phyloP scores from a whole-genome alignment of 2,113 vertebrate genomes.

The Aspiorhynchus laticeps region DNA sequence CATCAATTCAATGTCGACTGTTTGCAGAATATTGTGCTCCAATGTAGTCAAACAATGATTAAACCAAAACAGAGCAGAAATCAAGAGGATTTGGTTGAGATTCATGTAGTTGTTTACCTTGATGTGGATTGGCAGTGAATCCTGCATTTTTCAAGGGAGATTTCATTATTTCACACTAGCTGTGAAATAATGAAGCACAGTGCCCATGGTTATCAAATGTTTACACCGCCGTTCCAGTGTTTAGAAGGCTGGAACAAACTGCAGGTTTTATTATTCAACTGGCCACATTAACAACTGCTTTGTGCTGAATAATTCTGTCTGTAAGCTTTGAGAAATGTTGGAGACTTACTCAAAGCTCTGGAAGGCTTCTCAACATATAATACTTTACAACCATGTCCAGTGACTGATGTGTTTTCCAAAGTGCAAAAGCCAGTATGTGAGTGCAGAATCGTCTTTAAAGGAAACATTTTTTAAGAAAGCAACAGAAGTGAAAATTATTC shows the following conservation, averaged over 20 bases:
- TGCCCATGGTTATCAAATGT: neutral
- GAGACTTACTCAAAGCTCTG: neutral
- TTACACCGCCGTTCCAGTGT: neutral
- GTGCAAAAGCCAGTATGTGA: neutral
- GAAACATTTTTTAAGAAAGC: neutral
- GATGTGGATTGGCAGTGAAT: neutral
- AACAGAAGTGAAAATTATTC: neutral
- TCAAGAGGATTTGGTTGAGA: neutral
- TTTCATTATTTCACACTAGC: slow-evolving; percentile 5
- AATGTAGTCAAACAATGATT: neutral
- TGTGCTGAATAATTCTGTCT: slow-evolving; percentile 16
- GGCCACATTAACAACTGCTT: slow-evolving; percentile 1
- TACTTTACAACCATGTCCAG: neutral
- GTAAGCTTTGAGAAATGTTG: neutral
- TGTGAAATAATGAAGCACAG: slow-evolving; percentile 15
- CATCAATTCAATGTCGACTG: neutral
- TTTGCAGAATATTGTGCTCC: neutral
- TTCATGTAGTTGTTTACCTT: neutral
- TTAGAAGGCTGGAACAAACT: slow-evolving; percentile 28
- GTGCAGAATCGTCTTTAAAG: neutral
- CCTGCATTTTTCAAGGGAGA: slow-evolving; percentile 5
- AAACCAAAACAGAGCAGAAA: neutral
- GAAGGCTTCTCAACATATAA: neutral
- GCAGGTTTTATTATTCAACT: slow-evolving; percentile 8
- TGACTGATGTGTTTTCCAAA: neutral